phyloP scores from a whole-genome alignment of 1,140 invertebrate genomes.

The Anoplolepis gracilipes region DNA sequence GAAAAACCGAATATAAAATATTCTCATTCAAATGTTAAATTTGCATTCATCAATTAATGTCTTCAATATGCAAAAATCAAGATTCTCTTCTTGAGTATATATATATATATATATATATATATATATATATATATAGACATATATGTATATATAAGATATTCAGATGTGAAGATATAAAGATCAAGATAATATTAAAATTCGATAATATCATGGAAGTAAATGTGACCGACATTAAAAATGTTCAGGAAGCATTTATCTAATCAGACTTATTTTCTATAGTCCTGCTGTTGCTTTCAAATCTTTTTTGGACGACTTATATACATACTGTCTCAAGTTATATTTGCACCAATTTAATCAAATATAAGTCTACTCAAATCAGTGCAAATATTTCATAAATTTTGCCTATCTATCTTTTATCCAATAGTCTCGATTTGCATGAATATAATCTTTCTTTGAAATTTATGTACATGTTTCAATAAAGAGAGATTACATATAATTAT shows the following conservation, averaged over 20 bases:
- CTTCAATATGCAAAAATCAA: conserved; percentile 2
- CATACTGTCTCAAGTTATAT: conserved; percentile 11
- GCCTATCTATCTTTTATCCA: conserved; percentile 1
- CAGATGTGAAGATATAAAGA: conserved; percentile 1
- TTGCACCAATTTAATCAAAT: background rate
- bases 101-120: background rate
- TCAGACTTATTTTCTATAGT: conserved; percentile 21
- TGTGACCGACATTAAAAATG: background rate
- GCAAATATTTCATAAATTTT: conserved; percentile 15
- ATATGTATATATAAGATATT: background rate
- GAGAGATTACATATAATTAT: conserved; percentile 26
- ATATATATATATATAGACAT: no score
- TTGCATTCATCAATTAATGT: background rate
- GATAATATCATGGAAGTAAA: background rate
- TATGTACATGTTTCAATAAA: conserved; percentile 38
- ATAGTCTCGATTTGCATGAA: conserved; percentile 23
- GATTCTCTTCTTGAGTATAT: background rate
- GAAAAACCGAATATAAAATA: conserved; percentile 20
- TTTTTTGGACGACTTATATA: conserved; percentile 18
- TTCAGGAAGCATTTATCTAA: conserved; percentile 43
- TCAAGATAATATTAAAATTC: background rate
- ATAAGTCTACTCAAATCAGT: conserved; percentile 1
- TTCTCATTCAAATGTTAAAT: background rate
- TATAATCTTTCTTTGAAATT: conserved; percentile 12
- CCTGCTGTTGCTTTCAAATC: conserved; percentile 11